Conservation (phyloP, 2,797 vertebrate species). For the Sebastolobus altivelis region DNA sequence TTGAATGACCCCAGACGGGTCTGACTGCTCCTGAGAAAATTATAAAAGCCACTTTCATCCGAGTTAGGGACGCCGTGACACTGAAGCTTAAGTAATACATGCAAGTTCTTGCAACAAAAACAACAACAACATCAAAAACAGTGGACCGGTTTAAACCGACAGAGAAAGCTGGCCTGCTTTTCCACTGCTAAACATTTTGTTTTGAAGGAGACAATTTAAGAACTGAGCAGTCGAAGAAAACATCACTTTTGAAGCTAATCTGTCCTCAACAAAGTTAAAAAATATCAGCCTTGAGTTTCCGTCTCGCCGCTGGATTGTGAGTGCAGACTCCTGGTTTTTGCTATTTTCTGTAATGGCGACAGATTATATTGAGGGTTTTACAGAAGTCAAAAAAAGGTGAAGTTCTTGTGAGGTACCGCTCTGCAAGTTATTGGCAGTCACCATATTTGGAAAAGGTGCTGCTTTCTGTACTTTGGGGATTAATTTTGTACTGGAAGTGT, state of each 20-base stretch:
- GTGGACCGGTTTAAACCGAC: background rate
- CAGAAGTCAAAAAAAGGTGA: background rate
- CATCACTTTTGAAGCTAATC: background rate
- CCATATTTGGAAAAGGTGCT: background rate
- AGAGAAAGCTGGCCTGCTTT: background rate
- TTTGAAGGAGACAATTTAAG: conserved; percentile 23
- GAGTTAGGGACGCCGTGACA: background rate
- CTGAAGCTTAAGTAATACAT: background rate
- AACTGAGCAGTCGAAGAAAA: background rate
- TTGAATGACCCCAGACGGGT: conserved; percentile 7
- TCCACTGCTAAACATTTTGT: background rate
- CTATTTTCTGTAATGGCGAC: background rate
- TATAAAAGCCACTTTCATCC: conserved; percentile 2
- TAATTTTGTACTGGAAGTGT: background rate
- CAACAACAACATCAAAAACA: conserved; percentile 12
- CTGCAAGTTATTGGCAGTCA: background rate
- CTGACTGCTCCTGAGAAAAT: conserved; percentile 13
- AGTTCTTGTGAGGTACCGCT: background rate
- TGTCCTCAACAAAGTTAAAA: background rate
- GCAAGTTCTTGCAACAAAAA: background rate
- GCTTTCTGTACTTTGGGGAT: background rate
- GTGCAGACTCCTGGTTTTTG: background rate
- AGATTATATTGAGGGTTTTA: background rate
- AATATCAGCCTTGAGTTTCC: background rate
- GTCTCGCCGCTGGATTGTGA: rapidly evolving